Evolutionary conservation across 2,113 vertebrate genomes (phyloP), one percentile per base, ranked within the genome.

Genomic region (Daubentonia madagascariensis): DNA sequence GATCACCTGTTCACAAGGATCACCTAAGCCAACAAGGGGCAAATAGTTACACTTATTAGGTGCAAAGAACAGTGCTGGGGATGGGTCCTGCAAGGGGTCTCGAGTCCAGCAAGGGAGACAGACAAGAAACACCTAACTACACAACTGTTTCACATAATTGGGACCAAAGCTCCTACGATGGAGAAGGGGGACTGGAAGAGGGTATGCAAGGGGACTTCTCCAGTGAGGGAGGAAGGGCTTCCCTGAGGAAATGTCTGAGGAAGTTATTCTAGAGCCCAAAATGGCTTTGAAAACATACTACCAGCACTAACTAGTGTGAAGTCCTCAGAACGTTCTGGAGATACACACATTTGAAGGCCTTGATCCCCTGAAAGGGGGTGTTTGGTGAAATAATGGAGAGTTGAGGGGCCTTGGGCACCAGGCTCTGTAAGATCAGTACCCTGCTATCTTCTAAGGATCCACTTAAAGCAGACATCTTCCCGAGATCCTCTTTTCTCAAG

Each of bases 241-340:
- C 93, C 73, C 57, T 8, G 30, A 92, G 50, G 80, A 97, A 93
- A 61, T 81, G 25, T 86, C 86, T 85, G 85, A 85, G 72, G 89
- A 97, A 85, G 97, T 67, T 65, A 52, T 86, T 89, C 72, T 50
- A 89, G 59, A 91, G 35, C 48, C 76, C 72, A 75, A 45, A 0
- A 80, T 18, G 35, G 68, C 54, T 92, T 76, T 91, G 43, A 94
- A 84, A 81, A 94, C 57, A 75, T 35, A 67, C 43, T 8, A 52
- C 23, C 43, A 50, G 32, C 37, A 84, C 17, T n/a, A 57, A 84
- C 14, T n/a, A 57, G 32, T 72, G 6, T 57, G 20, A 84, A 83
- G 37, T 1, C 32, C 45, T 37, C 6, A 8, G 57, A 48, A 76
- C 30, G 76, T 59, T 86, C 28, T n/a, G 25, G 35, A 93, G 35